Evolutionary conservation across 2,888 invertebrate genomes (phyloP).

Genomic region (Poecilobothrus nobilitatus): DNA sequence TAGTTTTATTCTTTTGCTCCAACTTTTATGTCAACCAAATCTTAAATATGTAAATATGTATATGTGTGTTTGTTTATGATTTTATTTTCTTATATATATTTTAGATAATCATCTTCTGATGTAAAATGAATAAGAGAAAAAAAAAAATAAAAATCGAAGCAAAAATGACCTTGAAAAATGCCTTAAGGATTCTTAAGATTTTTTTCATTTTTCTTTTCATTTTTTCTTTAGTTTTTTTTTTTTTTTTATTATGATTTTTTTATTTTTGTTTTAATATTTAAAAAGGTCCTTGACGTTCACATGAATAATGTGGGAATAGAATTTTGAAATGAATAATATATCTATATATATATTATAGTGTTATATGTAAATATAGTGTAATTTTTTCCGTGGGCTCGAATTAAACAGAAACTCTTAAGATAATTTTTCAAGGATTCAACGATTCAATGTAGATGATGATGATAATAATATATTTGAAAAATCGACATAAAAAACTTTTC

Average conservation of each 20-base stretch:
- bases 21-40: background rate
- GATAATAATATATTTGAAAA: no score
- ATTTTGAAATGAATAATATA: no score
- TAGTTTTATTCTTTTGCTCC: no score
- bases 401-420: no score
- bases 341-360: background rate
- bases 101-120: background rate
- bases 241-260: no score
- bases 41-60: background rate
- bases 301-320: background rate
- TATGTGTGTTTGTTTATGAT: background rate
- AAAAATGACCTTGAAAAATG: conserved; percentile 6
- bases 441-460: no score
- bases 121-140: background rate
- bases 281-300: background rate
- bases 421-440: no score
- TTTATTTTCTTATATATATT: no score
- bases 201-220: background rate
- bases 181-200: background rate
- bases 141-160: no score
- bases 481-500: no score
- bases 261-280: background rate
- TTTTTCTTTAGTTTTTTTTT: background rate
- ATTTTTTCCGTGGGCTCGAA: no score
- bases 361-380: no score